These are phyloP conservation scores for Apamea epomidion DNA, from an alignment of 2,888 invertebrate genomes.

Conservation along the genomic window DNA sequence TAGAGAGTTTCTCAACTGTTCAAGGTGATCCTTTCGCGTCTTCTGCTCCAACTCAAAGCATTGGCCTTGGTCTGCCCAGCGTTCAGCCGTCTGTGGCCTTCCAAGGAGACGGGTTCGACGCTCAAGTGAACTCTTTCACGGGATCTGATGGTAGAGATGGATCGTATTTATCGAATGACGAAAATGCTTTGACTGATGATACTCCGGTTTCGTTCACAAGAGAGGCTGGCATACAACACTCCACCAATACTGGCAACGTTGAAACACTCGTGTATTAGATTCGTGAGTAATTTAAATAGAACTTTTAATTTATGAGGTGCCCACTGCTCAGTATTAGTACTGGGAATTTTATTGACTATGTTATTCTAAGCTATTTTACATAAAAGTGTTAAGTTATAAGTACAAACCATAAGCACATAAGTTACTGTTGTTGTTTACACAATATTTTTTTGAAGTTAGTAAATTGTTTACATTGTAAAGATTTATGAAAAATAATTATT, in stretches of 20 bases:
- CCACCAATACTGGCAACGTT: conserved; percentile 81
- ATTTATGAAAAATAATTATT: not conserved
- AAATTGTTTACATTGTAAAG: not conserved
- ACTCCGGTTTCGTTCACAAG: conserved; percentile 81
- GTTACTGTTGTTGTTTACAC: not conserved
- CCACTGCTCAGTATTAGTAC: not conserved
- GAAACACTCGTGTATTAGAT: conserved; percentile 81
- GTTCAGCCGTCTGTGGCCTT: conserved; percentile 73
- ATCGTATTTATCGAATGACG: conserved; percentile 72
- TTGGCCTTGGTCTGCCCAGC: conserved; percentile 66
- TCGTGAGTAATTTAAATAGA: conserved; percentile 13
- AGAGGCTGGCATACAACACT: conserved; percentile 83
- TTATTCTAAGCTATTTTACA: not conserved
- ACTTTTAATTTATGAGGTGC: not conserved
- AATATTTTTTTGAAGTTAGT: not conserved
- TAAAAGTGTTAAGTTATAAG: conserved; percentile 9
- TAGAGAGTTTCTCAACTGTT: conserved; percentile 74
- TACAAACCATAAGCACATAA: not conserved
- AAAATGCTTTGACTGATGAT: conserved; percentile 71
- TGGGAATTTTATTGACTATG: not conserved
- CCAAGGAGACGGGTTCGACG: conserved; percentile 75
- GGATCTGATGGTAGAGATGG: conserved; percentile 72
- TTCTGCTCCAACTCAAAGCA: conserved; percentile 70
- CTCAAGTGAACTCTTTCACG: conserved; percentile 73
- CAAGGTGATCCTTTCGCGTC: conserved; percentile 75